phyloP scores from a whole-genome alignment of 2,797 vertebrate genomes.

The Danio aesculapii region DNA sequence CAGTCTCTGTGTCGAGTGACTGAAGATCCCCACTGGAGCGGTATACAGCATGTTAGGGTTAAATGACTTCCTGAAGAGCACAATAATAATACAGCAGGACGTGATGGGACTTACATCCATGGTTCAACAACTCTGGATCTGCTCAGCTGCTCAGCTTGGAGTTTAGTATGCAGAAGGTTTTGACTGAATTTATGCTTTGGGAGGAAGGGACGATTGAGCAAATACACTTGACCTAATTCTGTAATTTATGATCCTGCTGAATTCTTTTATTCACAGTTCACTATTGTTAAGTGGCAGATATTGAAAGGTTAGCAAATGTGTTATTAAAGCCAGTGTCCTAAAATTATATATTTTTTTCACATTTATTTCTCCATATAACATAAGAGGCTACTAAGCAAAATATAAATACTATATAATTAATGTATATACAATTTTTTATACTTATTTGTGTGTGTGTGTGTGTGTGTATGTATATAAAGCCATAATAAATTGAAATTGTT shows the following conservation, averaged over 20 bases:
- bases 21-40: background rate
- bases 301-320: background rate
- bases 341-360: background rate
- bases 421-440: background rate
- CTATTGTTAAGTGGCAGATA: background rate
- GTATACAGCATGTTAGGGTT: conserved; percentile 22
- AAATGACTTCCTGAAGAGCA: conserved; percentile 21
- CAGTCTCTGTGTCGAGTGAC: conserved; percentile 1
- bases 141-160: conserved; percentile 3
- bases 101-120: conserved; percentile 28
- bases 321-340: background rate
- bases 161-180: conserved; percentile 32
- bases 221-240: conserved; percentile 37
- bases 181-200: conserved; percentile 20
- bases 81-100: conserved; percentile 21
- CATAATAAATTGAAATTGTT: background rate
- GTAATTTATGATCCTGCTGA: conserved; percentile 9
- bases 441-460: too few species aligned
- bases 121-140: conserved; percentile 13
- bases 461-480: background rate
- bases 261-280: background rate
- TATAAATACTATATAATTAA: background rate
- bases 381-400: conserved; percentile 1
- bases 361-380: background rate
- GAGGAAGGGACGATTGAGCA: conserved; percentile 3